These are phyloP conservation scores for Calycopis cecrops DNA, from an alignment of 1,140 invertebrate species.

Conservation along the genomic window DNA sequence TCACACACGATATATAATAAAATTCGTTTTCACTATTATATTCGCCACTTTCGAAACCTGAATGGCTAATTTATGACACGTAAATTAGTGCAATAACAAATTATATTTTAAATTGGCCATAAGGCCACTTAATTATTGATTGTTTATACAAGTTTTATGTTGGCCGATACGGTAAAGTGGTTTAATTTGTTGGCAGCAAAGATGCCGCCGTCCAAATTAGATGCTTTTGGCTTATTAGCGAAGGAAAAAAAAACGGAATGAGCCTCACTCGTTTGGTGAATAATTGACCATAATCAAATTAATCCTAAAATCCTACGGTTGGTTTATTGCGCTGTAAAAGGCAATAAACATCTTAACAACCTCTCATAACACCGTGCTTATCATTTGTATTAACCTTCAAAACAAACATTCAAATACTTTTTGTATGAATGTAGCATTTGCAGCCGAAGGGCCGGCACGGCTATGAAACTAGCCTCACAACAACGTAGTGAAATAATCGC, in stretches of 20 bases:
- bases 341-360: conserved; percentile 67
- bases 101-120: conserved; percentile 50
- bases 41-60: conserved; percentile 7
- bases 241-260: conserved; percentile 63
- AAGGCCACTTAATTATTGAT: conserved; percentile 68
- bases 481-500: too few relatives aligned
- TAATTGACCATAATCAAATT: conserved; percentile 75
- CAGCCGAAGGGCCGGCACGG: too few relatives aligned
- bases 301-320: conserved; percentile 73
- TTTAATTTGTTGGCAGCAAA: conserved; percentile 71
- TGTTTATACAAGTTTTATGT: conserved; percentile 68
- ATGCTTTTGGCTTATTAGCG: conserved; percentile 72
- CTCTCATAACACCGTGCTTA: conserved; percentile 59
- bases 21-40: conserved; percentile 4
- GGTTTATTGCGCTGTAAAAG: conserved; percentile 70
- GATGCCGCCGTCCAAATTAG: conserved; percentile 69
- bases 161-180: conserved; percentile 68
- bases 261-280: conserved; percentile 64
- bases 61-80: conserved; percentile 1
- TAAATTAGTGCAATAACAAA: conserved; percentile 15
- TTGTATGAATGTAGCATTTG: too few relatives aligned
- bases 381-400: conserved; percentile 31
- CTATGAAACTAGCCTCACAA: too few relatives aligned
- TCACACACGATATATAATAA: conserved; percentile 18
- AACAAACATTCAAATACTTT: neutral